phyloP scores from a whole-genome alignment of 2,113 vertebrate genomes.

The Puntigrus tetrazona region DNA sequence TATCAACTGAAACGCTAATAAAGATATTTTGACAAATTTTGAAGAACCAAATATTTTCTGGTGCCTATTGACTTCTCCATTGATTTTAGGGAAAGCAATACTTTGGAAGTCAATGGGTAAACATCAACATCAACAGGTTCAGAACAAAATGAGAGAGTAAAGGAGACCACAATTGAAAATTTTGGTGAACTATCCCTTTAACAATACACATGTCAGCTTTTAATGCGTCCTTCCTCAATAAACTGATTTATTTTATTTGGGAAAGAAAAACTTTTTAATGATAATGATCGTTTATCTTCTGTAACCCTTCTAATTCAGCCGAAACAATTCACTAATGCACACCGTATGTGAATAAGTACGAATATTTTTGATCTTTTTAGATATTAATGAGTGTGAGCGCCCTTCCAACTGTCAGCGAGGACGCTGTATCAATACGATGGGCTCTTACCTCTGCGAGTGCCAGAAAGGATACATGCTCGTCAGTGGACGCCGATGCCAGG shows the following conservation, averaged over 20 bases:
- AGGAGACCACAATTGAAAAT: too few species aligned
- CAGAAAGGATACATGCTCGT: slow-evolving; percentile 80
- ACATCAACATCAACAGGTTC: too few species aligned
- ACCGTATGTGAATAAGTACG: not conserved
- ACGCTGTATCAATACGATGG: slow-evolving; percentile 85
- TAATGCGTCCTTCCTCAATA: not conserved
- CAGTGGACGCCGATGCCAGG: slow-evolving; percentile 83
- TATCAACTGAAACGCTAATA: too few species aligned
- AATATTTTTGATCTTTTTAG: slow-evolving; percentile 63
- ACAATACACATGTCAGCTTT: not conserved
- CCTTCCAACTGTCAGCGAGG: slow-evolving; percentile 82
- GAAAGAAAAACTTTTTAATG: not conserved
- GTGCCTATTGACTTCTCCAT: too few species aligned
- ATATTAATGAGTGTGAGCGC: slow-evolving; percentile 87
- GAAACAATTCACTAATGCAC: not conserved
- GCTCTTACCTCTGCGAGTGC: slow-evolving; percentile 88
- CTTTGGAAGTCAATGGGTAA: too few species aligned
- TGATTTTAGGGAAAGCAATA: too few species aligned
- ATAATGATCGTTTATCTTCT: not conserved
- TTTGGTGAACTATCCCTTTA: too few species aligned
- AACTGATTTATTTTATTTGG: not conserved
- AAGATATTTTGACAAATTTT: too few species aligned
- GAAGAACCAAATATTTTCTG: too few species aligned
- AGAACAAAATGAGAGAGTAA: too few species aligned
- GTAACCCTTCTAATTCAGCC: not conserved